Conservation (phyloP, 2,888 invertebrate species). For the Ditylenchus weischeri region DNA sequence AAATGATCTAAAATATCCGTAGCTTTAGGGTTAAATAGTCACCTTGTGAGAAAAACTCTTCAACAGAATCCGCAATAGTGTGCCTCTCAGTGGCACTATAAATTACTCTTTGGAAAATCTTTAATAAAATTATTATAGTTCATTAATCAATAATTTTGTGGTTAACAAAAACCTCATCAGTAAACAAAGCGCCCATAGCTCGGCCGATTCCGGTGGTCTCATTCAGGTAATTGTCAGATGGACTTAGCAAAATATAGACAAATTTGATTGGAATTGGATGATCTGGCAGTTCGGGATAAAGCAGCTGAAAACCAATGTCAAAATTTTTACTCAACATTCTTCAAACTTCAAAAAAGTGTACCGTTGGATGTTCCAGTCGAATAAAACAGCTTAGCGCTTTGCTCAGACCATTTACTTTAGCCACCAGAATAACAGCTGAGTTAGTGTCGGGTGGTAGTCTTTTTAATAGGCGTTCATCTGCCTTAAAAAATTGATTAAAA, state of each 20-base stretch:
- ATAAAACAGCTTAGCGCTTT: conserved; percentile 39
- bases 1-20: too few relatives aligned
- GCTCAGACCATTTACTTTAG: conserved; percentile 35
- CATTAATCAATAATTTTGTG: neutral
- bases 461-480: conserved; percentile 36
- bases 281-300: conserved; percentile 43
- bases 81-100: conserved; percentile 28
- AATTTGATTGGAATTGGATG: conserved; percentile 60
- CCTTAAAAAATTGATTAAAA: conserved; percentile 19
- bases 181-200: conserved; percentile 60
- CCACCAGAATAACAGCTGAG: conserved; percentile 40
- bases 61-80: conserved; percentile 42
- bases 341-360: conserved; percentile 13
- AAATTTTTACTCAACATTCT: neutral
- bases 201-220: conserved; percentile 56
- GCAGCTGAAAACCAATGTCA: conserved; percentile 20
- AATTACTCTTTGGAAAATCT: conserved; percentile 45
- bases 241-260: conserved; percentile 59
- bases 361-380: conserved; percentile 35
- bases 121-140: conserved; percentile 6
- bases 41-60: conserved; percentile 42
- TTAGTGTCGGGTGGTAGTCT: conserved; percentile 35
- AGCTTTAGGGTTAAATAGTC: too few relatives aligned
- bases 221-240: conserved; percentile 51
- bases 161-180: conserved; percentile 51